A percentile compares a stretch with the other conserved stretches of the same genome.
phyloP scores from a whole-genome alignment of 2,113 vertebrate species.

The cattle (Bos taurus) region DNA sequence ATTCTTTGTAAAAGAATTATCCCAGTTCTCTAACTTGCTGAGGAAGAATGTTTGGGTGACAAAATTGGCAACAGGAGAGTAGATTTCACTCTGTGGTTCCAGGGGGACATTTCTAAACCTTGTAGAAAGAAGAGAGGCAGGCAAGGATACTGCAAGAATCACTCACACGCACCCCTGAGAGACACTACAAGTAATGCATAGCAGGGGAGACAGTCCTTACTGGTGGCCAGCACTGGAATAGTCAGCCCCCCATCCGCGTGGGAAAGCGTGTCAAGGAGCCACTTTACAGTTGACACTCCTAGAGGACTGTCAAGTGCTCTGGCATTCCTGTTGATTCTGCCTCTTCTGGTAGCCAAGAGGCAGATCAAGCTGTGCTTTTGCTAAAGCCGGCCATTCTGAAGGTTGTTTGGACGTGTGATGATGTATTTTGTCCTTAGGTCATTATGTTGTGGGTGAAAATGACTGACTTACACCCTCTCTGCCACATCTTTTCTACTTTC shows the following conservation, averaged over 20 bases:
- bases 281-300: neutral
- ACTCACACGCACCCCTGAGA: neutral
- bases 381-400: neutral
- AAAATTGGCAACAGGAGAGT: neutral
- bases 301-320: neutral
- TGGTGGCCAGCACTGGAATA: neutral
- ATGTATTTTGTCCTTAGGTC: neutral
- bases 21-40: neutral
- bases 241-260: too few species aligned
- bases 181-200: neutral
- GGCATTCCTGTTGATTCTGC: neutral
- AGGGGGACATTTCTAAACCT: neutral
- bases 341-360: neutral
- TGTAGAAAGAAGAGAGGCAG: neutral
- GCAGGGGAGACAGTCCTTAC: neutral
- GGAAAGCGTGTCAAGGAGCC: neutral
- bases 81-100: neutral
- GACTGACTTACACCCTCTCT: neutral
- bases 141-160: neutral
- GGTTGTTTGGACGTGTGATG: neutral
- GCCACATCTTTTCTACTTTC: neutral
- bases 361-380: neutral
- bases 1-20: neutral
- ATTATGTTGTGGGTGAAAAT: neutral
- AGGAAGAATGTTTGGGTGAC: neutral